phyloP scores from a whole-genome alignment of 2,888 invertebrate species.

The Sinelater perroti region DNA sequence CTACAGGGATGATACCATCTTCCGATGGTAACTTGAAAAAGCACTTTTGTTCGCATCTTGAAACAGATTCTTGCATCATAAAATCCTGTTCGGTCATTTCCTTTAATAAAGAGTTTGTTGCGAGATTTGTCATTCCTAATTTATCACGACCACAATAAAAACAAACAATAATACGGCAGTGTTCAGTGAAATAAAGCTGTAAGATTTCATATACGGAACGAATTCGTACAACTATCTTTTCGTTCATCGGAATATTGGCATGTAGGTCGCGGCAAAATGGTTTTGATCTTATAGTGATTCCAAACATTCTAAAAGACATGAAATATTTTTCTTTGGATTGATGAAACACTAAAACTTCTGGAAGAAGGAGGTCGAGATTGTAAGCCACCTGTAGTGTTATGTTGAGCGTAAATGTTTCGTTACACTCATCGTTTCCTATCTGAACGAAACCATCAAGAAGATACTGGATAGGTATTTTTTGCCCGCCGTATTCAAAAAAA shows the following conservation, averaged over 20 bases:
- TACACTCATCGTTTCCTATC: slow-evolving; percentile 60
- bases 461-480: slow-evolving; percentile 59
- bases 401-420: slow-evolving; percentile 64
- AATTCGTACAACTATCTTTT: slow-evolving; percentile 54
- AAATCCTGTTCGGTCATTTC: slow-evolving; percentile 28
- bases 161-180: slow-evolving; percentile 49
- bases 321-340: slow-evolving; percentile 51
- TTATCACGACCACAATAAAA: slow-evolving; percentile 52
- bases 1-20: slow-evolving; percentile 48
- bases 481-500: slow-evolving; percentile 46
- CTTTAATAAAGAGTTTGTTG: slow-evolving; percentile 44
- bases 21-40: slow-evolving; percentile 42
- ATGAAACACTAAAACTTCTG: slow-evolving; percentile 54
- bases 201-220: slow-evolving; percentile 49
- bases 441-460: slow-evolving; percentile 67
- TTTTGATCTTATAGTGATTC: slow-evolving; percentile 56
- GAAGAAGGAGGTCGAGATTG: slow-evolving; percentile 65
- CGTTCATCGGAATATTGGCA: slow-evolving; percentile 52
- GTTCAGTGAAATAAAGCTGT: slow-evolving; percentile 49
- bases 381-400: slow-evolving; percentile 66
- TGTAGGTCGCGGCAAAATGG: slow-evolving; percentile 53
- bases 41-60: slow-evolving; percentile 26
- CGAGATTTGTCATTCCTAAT: slow-evolving; percentile 51
- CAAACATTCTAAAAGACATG: slow-evolving; percentile 54
- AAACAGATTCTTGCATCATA: slow-evolving; percentile 6